Base-by-base conservation (phyloP, 2,888 invertebrate genomes). In the Epinotia demarniana region DNA sequence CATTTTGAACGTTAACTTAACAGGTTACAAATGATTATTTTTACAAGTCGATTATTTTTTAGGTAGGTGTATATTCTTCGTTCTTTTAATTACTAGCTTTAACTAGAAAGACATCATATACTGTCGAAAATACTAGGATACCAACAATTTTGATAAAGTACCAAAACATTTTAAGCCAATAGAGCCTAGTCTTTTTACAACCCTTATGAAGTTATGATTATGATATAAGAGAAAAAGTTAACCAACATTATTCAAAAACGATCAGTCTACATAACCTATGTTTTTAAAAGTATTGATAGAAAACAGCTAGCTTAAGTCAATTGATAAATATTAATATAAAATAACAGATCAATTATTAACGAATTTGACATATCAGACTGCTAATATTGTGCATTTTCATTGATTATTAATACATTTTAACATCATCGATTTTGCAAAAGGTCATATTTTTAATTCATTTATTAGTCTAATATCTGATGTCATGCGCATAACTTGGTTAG, bases 91-190 rank as follows among this genome's bases (percentile, higher is more conserved):
- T n/a, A 8, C 53, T n/a, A 8, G 5, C 13, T 71, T 46, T 71
- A 6, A 53, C 12, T 62, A 71, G 18, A 27, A n/a, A 27, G 49
- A 49, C 39, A 49, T 66, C 43, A 43, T 55, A 11, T n/a, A 49
- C 39, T 53, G 33, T 6, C 16, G 33, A 46, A 46, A n/a, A 18
- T 43, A 39, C 16, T 60, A 49, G n/a, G 19, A 57, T 16, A 63
- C 6, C 16, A 18, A 27, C 62, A 46, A 11, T n/a, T 16, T 57
- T 12, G 55, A 53, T 46, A 55, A 12, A 58, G 13, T 68, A 57
- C 57, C 53, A 67, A 73, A 39, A 27, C 39, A n/a, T 68, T 73
- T 57, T 9, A 73, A 68, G 73, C 57, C 55, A 62, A 73, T 43
- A 68, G 43, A 68, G 62, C 62, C 12, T 72, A 63, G 55, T 72